Conservation (phyloP, 2,888 invertebrate genomes). For the Oscheius sp. region DNA sequence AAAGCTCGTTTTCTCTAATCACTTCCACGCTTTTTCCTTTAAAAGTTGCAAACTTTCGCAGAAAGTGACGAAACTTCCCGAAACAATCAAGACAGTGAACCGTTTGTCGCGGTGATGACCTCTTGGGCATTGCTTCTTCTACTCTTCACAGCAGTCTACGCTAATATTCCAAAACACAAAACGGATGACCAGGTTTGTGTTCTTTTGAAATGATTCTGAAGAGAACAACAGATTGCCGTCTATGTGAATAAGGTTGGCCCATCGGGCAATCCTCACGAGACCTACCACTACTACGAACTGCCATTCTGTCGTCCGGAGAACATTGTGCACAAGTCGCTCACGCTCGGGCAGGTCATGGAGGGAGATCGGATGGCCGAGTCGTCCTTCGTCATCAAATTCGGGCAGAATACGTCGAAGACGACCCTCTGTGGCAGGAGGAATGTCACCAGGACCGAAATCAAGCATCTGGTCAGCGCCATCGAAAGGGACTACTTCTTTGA, state of each 20-base stretch:
- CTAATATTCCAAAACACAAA: not conserved
- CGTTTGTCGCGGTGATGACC: not conserved
- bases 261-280: constrained; percentile 77
- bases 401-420: constrained; percentile 64
- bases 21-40: not conserved
- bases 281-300: constrained; percentile 77
- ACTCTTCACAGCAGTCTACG: not conserved
- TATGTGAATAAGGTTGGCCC: constrained; percentile 78
- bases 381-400: constrained; percentile 75
- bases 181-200: constrained; percentile 5
- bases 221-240: constrained; percentile 72
- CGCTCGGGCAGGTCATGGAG: constrained; percentile 77
- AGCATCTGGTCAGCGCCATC: constrained; percentile 75
- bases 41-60: not conserved
- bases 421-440: constrained; percentile 74
- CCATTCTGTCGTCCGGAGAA: constrained; percentile 77
- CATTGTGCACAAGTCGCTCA: constrained; percentile 77
- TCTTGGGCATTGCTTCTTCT: not conserved
- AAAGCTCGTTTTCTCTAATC: too few relatives aligned
- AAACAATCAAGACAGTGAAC: not conserved
- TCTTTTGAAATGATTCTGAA: not conserved
- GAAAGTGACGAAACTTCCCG: not conserved
- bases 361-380: constrained; percentile 78
- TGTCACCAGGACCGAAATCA: constrained; percentile 74
- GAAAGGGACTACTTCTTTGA: constrained; percentile 78